Evolutionary conservation across 2,888 invertebrate genomes (phyloP), one percentile per base, ranked within the genome.

Genomic region (Idaea biselata): DNA sequence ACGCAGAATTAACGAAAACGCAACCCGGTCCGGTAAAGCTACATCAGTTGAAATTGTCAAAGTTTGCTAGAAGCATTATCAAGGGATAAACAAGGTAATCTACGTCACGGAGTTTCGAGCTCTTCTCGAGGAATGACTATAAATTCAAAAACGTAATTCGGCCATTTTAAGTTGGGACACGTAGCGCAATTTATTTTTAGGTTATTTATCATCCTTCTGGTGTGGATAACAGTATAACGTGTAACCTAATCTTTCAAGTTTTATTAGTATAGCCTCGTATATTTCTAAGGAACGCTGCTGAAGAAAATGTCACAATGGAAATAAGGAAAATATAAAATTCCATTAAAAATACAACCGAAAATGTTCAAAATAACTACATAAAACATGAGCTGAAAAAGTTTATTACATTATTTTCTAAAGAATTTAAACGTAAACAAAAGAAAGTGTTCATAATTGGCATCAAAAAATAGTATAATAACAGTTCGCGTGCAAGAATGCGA

Each of bases 1-100:
- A 87, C 87, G 89, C 86, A 84, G 87, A 85, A 89, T 90, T 89
- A 91, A 87, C 90, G 86, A 84, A 83, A 88, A 85, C 80, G 74
- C 79, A 70, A 66, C 68, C 77, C 74, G 80, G 79, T 77, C 80
- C 76, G 72, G 78, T 74, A 75, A 75, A 77, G 69, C 68, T 80
- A 79, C 86, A 83, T 91, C 89, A 88, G 81, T n/a, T 79, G 77
- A 87, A 86, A 91, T 90, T 89, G 84, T 83, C 88, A 88, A 91
- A 91, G 84, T 90, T 91, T 76, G 78, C 77, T 80, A 83, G 80
- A 79, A 80, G 83, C 79, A 79, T 81, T 87, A 84, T 78, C 79
- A 75, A 76, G 78, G 85, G 86, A 83, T 87, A 85, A 81, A 86
- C 84, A 72, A 77, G 79, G 76, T 84, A 83, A 84, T 84, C 82